Base-by-base conservation (phyloP, 2,888 invertebrate genomes). In the Margaritifera margaritifera region DNA sequence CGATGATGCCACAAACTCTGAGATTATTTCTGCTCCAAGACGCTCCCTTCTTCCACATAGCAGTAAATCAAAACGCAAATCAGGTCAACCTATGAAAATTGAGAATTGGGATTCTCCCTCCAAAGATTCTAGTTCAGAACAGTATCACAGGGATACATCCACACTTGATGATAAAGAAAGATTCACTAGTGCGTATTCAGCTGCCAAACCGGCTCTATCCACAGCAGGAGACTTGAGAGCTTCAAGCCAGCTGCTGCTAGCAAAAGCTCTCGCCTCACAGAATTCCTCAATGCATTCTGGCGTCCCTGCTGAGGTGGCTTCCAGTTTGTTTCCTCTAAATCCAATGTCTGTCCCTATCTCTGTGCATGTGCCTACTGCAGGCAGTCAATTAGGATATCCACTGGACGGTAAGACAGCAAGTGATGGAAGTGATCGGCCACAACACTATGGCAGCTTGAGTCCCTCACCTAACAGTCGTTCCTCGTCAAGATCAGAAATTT, bases 1-100 rank as follows among this genome's bases (percentile, higher is more conserved):
- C 25, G 66, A 59, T 64, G 69, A 69, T 53, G 76, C 78, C 19
- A 68, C 59, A 42, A 75, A 71, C 27, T 61, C 68, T 18, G 83
- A 84, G 70, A 85, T 86, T 63, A 77, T 72, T 60, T 68, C 82
- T 8, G 84, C 86, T 19, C 86, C 86, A 6, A 82, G 80, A 61
- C 69, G 81, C 57, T 77, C 77, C 24, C 75, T 84, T 24, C 69
- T 83, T 64, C 78, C 83, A 20, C 71, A 72, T 6, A 54, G 70
- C 58, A 75, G 67, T 15, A 73, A 78, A 64, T 78, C 81, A 19
- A 74, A 79, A 31, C 72, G 84, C 20, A 84, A 83, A 71, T 74
- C 82, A 22, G 71, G 78, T 42, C 76, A 72, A 54, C 82, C 83
- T 42, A 77, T 72, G 71, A 60, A 51, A n/a, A 57, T 56, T 50